These are phyloP conservation scores for Thalassaphorura encarpata DNA, from an alignment of 1,140 invertebrate genomes.

Conservation along the genomic window DNA sequence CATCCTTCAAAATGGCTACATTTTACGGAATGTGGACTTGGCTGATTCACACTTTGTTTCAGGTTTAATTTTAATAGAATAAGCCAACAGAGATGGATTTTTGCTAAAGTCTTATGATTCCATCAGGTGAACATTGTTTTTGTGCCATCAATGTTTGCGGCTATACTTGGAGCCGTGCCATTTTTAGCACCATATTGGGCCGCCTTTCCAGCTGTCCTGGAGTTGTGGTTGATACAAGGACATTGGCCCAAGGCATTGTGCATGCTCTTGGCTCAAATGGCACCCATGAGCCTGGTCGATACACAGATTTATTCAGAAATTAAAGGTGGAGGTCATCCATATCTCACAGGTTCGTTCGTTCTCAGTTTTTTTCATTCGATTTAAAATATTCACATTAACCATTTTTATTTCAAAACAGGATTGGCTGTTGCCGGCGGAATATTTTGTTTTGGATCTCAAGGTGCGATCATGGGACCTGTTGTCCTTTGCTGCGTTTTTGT, in stretches of 20 bases:
- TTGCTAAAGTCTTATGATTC: conserved; percentile 1
- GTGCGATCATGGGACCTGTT: conserved; percentile 90
- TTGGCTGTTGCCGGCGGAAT: conserved; percentile 96
- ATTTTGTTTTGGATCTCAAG: conserved; percentile 91
- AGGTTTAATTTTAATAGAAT: conserved; percentile 43
- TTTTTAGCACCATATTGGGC: conserved; percentile 91
- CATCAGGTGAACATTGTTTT: conserved; percentile 32
- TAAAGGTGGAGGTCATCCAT: conserved; percentile 93
- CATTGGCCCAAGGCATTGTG: conserved; percentile 61
- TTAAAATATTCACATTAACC: background rate
- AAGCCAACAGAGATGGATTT: background rate
- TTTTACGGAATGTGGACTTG: conserved; percentile 98
- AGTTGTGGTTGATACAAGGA: conserved; percentile 84
- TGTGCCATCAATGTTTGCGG: conserved; percentile 60
- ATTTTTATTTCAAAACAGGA: conserved; percentile 45
- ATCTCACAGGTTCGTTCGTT: conserved; percentile 62
- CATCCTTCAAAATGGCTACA: conserved; percentile 90
- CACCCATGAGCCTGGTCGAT: conserved; percentile 82
- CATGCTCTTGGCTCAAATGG: conserved; percentile 71
- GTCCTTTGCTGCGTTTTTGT: conserved; percentile 79
- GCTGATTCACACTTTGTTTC: conserved; percentile 91
- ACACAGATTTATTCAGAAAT: conserved; percentile 95
- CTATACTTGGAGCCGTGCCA: conserved; percentile 84
- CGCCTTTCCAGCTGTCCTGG: conserved; percentile 80
- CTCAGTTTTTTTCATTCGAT: background rate